phyloP scores from a whole-genome alignment of 1,140 invertebrate genomes.

The Globodera rostochiensis region DNA sequence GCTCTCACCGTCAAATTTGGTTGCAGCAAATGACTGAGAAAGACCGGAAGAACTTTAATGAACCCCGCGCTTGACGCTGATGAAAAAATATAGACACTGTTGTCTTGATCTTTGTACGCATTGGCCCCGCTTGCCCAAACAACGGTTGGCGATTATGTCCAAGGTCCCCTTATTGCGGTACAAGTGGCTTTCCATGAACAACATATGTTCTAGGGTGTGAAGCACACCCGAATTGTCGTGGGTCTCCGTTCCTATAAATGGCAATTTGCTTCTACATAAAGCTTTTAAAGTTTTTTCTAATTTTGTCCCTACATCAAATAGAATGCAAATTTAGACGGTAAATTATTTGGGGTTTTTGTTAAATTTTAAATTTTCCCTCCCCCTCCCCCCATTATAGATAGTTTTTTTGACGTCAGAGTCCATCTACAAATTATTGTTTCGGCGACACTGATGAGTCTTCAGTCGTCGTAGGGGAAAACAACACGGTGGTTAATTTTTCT shows the following conservation, averaged over 20 bases:
- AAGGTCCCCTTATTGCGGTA: constrained; percentile 83
- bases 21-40: constrained; percentile 84
- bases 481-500: too few relatives aligned
- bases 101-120: constrained; percentile 73
- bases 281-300: too few relatives aligned
- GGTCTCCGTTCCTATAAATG: constrained; percentile 79
- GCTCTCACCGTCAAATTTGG: constrained; percentile 73
- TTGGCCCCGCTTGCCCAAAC: constrained; percentile 62
- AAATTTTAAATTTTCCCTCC: too few relatives aligned
- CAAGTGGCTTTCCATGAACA: constrained; percentile 84
- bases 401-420: too few relatives aligned
- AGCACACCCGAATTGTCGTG: constrained; percentile 87
- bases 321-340: too few relatives aligned
- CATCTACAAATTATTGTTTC: too few relatives aligned
- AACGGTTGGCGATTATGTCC: constrained; percentile 83
- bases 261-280: too few relatives aligned
- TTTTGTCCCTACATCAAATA: too few relatives aligned
- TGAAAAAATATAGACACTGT: constrained; percentile 84
- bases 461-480: too few relatives aligned
- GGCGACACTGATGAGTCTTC: too few relatives aligned
- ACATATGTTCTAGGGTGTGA: constrained; percentile 86
- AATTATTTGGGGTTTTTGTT: too few relatives aligned
- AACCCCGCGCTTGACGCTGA: constrained; percentile 85
- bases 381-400: too few relatives aligned
- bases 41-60: constrained; percentile 82